These are phyloP conservation scores for Phyllotis vaccarum DNA, from an alignment of 2,797 vertebrate species.

Conservation along the genomic window DNA sequence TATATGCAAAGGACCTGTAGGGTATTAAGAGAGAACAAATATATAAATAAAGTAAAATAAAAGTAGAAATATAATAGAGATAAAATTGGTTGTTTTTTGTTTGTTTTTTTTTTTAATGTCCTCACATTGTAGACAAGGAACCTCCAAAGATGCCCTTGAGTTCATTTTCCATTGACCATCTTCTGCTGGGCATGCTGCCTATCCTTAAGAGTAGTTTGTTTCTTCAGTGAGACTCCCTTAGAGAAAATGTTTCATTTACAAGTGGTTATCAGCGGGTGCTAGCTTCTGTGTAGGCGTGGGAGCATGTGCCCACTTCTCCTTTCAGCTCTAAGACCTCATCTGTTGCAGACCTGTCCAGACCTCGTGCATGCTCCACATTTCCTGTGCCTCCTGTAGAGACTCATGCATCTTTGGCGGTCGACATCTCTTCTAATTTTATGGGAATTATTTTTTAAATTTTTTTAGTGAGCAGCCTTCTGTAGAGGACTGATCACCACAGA, in stretches of 20 bases:
- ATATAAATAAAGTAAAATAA: background rate
- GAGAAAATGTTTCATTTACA: no score
- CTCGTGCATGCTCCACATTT: background rate
- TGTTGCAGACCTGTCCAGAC: background rate
- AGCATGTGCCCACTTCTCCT: background rate
- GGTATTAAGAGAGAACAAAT: background rate
- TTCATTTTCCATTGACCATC: background rate
- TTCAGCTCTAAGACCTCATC: background rate
- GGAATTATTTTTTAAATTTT: background rate
- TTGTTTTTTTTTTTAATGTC: no score
- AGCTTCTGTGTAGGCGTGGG: background rate
- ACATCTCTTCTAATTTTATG: background rate
- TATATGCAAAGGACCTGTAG: background rate
- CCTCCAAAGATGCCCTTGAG: background rate
- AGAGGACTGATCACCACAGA: background rate
- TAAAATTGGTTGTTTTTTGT: no score
- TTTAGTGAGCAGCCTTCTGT: background rate
- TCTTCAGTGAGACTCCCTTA: no score
- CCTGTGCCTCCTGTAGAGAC: background rate
- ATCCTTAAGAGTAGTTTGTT: no score
- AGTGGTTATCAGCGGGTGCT: no score
- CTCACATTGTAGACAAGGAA: background rate
- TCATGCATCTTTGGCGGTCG: background rate
- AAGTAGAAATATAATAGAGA: background rate
- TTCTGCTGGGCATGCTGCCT: no score